A percentile compares a stretch with the other conserved stretches of the same genome.
Evolutionary conservation across 2,888 invertebrate species (phyloP).

Genomic region (Yponomeuta sedellus): DNA sequence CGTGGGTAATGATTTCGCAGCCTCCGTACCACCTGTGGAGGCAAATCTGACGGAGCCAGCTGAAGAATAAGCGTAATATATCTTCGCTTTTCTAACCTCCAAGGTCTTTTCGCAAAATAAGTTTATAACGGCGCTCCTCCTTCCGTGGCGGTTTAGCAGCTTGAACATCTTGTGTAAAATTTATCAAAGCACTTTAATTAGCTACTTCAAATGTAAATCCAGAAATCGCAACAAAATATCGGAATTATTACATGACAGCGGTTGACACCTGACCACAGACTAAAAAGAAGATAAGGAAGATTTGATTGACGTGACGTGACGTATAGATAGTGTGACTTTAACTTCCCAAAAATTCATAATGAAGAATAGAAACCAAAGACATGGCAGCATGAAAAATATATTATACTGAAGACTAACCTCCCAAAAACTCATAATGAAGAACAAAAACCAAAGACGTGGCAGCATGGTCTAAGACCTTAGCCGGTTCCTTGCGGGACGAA

Average conservation of each 20-base stretch:
- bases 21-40: slow-evolving; percentile 44
- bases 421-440: no score
- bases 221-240: slow-evolving; percentile 14
- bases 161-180: slow-evolving; percentile 52
- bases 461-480: no score
- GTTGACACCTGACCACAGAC: not conserved
- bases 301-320: no score
- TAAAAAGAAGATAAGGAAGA: no score
- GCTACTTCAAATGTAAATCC: not conserved
- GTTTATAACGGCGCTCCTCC: slow-evolving; percentile 55
- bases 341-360: no score
- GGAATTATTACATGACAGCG: slow-evolving; percentile 15
- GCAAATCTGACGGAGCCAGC: slow-evolving; percentile 54
- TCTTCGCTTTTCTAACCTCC: slow-evolving; percentile 67
- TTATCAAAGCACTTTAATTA: not conserved
- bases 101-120: slow-evolving; percentile 51
- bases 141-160: slow-evolving; percentile 56
- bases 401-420: no score
- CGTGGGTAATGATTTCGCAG: slow-evolving; percentile 39
- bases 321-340: no score
- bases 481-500: no score
- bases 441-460: no score
- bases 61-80: slow-evolving; percentile 63
- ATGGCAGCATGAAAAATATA: no score
- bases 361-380: no score